Conservation (phyloP, 2,888 invertebrate genomes). For the Hypomecis punctinalis region DNA sequence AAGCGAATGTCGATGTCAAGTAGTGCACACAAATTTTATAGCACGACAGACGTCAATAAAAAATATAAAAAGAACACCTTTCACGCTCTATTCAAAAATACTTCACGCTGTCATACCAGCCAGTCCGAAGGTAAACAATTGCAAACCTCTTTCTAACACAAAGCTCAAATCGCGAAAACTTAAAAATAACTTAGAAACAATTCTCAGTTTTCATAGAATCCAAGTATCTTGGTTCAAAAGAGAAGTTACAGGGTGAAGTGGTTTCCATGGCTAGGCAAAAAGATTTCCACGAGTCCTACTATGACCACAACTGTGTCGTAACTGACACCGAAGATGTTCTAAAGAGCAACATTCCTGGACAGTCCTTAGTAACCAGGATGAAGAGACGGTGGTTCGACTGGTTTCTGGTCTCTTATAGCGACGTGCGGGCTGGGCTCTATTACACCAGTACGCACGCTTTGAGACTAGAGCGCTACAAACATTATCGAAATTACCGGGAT, state of each 20-base stretch:
- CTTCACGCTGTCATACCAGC: no score
- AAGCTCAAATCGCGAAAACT: no score
- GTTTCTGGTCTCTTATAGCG: slow-evolving; percentile 53
- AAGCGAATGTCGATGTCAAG: no score
- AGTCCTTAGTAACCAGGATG: slow-evolving; percentile 28
- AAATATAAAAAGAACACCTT: no score
- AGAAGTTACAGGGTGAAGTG: neutral
- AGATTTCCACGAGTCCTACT: slow-evolving; percentile 50
- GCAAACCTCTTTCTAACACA: no score
- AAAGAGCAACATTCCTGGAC: slow-evolving; percentile 48
- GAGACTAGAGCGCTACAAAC: slow-evolving; percentile 51
- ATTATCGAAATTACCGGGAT: slow-evolving; percentile 47
- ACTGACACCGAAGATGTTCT: slow-evolving; percentile 54
- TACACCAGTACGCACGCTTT: slow-evolving; percentile 55
- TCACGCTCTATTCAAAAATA: no score
- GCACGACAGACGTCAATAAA: no score
- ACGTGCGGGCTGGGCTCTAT: slow-evolving; percentile 46
- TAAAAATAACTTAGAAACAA: no score
- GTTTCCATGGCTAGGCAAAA: neutral
- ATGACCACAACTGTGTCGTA: slow-evolving; percentile 53
- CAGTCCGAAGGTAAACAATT: no score
- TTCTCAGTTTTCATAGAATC: no score
- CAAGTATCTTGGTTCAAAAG: no score
- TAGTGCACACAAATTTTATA: no score
- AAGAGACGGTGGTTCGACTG: slow-evolving; percentile 55